phyloP scores from a whole-genome alignment of 2,113 vertebrate genomes.

The Heteronetta atricapilla region DNA sequence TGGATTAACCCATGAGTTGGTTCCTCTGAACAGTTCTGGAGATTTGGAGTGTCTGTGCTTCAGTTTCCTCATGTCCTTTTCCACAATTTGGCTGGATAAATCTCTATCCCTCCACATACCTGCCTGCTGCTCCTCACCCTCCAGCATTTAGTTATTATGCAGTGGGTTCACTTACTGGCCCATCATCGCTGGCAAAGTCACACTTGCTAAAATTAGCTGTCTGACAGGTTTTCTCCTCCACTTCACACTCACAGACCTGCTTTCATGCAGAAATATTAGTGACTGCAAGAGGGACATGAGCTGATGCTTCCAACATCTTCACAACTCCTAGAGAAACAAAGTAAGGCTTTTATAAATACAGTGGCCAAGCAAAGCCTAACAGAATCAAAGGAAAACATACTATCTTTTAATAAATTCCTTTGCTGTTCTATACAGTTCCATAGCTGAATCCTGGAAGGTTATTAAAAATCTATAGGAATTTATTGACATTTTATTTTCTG shows the following conservation, averaged over 20 bases:
- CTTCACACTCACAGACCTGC: background rate
- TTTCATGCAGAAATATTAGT: background rate
- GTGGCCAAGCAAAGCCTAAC: background rate
- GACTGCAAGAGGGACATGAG: background rate
- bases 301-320: background rate
- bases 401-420: background rate
- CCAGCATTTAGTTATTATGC: background rate
- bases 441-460: background rate
- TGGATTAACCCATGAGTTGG: background rate
- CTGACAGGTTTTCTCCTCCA: background rate
- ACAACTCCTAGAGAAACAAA: background rate
- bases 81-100: background rate
- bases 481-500: background rate
- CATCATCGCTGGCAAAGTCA: background rate
- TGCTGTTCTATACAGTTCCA: background rate
- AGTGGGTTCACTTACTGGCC: background rate
- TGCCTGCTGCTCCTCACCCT: rapidly evolving
- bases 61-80: background rate
- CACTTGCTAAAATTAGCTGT: background rate
- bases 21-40: background rate
- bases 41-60: background rate
- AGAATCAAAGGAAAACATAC: background rate
- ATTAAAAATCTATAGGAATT: background rate
- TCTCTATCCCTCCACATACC: rapidly evolving
- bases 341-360: background rate